Base-by-base conservation (phyloP, 1,140 invertebrate species). In the Heliconius congener region DNA sequence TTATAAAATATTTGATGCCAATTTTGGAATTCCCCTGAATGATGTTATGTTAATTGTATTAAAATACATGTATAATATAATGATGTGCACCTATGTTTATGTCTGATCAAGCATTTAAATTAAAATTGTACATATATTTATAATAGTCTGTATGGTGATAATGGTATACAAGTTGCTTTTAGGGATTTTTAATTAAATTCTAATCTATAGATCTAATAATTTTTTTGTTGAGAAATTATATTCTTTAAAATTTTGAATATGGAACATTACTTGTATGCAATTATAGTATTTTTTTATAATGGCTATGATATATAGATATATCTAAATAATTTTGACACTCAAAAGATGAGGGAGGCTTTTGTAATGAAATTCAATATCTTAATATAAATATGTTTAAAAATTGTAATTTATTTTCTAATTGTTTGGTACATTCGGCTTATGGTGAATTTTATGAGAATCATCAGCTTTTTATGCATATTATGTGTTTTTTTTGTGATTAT, bases 351-450 rank as follows among this genome's bases (percentile, higher is more conserved):
- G 13, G 27, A n/a, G 11, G 60, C 16, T 57, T 16, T 30, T 66
- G 11, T 66, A n/a, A 66, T 66, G 5, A 66, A 66, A 30, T 66
- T 66, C 60, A 66, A 66, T 66, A 66, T 66, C 60, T 66, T 66
- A 66, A 27, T 66, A 23, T 27, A 3, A 66, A 66, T 16, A 66
- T 66, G 11, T 66, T 30, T 66, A 11, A 66, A 66, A 27, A 30
- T 57, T 57, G n/a, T 57, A 19, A 60, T 57, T 23, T 57, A 9
- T 60, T 3, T 23, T 13, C n/a, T 60, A 11, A 60, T 60, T 11
- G 19, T 1, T 60, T 60, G n/a, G 9, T n/a, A 60, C n/a, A 23
- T 66, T n/a, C 3, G n/a, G n/a, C n/a, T 27, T 23, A 66, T 66
- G 55, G n/a, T 60, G 60, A 23, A 66, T 66, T 66, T 66, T 66